Base-by-base conservation (phyloP, 2,797 vertebrate genomes). In the Nasua narica region DNA sequence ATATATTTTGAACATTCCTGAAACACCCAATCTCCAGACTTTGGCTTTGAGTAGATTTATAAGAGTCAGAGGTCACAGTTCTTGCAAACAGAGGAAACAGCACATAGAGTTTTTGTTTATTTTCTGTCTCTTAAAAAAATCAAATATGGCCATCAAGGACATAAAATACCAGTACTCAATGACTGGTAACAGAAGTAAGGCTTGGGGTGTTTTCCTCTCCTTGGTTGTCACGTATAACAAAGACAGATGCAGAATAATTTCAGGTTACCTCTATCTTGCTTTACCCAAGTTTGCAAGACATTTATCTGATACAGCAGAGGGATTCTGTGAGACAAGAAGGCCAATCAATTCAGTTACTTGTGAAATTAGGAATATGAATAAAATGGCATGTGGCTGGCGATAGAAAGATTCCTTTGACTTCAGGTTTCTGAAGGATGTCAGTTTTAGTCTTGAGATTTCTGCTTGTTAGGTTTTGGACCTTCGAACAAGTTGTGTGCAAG, bases 21-120 rank as follows among this genome's bases (percentile, higher is more conserved):
- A 91, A 98, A 98, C 88, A 96, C 97, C 95, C 97, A 37, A 86
- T 98, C 98, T 97, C 97, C 97, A 98, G 98, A 82, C 96, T 91
- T 87, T 90, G 95, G 95, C 97, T 98, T 98, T 97, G 97, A 98
- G 98, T 93, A 98, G 97, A 98, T 98, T 99, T 98, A 98, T 96
- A 97, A 89, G 96, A 98, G 98, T 98, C 98, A 98, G 98, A 98
- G 98, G 98, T 98, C 98, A 98, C 84, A 94, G 93, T 98, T 97
- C 96, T 96, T 98, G 94, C 97, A 99, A 98, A 98, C 98, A 98
- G 97, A 98, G 98, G 98, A 98, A 98, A 98, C 97, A 98, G 97
- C 97, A 96, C 96, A 97, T 94, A 96, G 97, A 98, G 96, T 96
- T 98, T 25, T 23, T 98, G 97, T 99, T 98, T 98, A 98, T 98